phyloP scores from a whole-genome alignment of 2,888 invertebrate species.

The Chrysolina haemoptera region DNA sequence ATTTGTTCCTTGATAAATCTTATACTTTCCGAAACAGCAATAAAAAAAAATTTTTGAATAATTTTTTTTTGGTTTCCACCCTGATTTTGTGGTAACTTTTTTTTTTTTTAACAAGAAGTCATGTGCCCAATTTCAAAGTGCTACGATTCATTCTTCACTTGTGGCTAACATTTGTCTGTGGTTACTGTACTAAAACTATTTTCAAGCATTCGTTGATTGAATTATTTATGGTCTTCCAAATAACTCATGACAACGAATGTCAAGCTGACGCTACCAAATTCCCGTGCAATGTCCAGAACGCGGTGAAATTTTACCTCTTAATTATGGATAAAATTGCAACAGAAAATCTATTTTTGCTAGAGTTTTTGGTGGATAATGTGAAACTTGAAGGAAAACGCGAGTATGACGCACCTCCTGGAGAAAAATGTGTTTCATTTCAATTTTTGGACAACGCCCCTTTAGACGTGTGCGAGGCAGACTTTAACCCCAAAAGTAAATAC shows the following conservation, averaged over 20 bases:
- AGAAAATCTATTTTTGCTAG: conserved; percentile 76
- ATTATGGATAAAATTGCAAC: conserved; percentile 70
- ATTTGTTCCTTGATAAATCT: too few relatives aligned
- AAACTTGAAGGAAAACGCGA: conserved; percentile 60
- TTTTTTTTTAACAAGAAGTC: too few relatives aligned
- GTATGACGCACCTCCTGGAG: conserved; percentile 65
- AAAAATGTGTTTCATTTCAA: conserved; percentile 76
- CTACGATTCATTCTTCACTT: too few relatives aligned
- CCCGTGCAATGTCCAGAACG: conserved; percentile 1
- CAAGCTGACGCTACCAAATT: conserved; percentile 1
- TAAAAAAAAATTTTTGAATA: too few relatives aligned
- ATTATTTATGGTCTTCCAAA: neutral
- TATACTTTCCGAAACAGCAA: too few relatives aligned
- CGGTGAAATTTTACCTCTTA: conserved; percentile 25
- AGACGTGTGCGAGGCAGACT: conserved; percentile 76
- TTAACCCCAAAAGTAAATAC: conserved; percentile 61
- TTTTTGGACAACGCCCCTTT: conserved; percentile 75
- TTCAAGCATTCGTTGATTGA: too few relatives aligned
- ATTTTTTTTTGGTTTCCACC: too few relatives aligned
- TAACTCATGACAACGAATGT: neutral
- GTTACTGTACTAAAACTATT: too few relatives aligned
- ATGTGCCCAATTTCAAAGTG: too few relatives aligned
- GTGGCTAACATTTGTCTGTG: too few relatives aligned
- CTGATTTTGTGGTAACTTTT: too few relatives aligned
- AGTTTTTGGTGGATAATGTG: conserved; percentile 76